phyloP scores from a whole-genome alignment of 2,888 invertebrate genomes.

The Eupithecia subfuscata region DNA sequence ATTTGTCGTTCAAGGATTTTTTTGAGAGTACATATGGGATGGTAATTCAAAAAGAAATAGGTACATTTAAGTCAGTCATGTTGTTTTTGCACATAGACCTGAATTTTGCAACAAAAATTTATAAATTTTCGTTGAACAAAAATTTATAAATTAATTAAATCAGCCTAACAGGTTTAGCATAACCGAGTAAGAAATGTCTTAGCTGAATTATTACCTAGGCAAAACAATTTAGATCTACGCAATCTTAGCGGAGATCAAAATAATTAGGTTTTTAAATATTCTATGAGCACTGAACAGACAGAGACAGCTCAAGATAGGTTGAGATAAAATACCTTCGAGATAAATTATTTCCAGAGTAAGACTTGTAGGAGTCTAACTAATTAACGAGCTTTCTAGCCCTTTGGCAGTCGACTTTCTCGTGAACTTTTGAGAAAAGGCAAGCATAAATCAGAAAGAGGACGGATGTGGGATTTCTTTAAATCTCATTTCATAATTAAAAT shows the following conservation, averaged over 20 bases:
- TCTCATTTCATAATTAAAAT: background rate
- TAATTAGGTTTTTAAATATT: background rate
- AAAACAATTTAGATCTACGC: background rate
- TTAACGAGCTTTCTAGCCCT: slow-evolving; percentile 14
- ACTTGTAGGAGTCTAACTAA: slow-evolving; percentile 5
- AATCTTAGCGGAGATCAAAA: background rate
- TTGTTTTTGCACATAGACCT: no score
- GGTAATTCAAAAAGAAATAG: no score
- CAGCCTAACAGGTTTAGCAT: background rate
- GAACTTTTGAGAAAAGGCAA: slow-evolving; percentile 18
- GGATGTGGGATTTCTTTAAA: background rate
- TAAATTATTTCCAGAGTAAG: slow-evolving; percentile 1
- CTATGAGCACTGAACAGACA: background rate
- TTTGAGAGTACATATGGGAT: no score
- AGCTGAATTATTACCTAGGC: no score
- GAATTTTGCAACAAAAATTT: no score
- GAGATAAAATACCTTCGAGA: background rate
- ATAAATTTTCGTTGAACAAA: no score
- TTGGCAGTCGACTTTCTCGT: slow-evolving; percentile 15
- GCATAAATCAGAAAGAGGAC: slow-evolving; percentile 21
- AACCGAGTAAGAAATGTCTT: background rate
- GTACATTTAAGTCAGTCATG: no score
- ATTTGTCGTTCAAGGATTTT: no score
- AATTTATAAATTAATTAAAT: no score
- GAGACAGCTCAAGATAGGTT: background rate